Conservation (phyloP, 2,888 invertebrate species). For the Meganola albula region DNA sequence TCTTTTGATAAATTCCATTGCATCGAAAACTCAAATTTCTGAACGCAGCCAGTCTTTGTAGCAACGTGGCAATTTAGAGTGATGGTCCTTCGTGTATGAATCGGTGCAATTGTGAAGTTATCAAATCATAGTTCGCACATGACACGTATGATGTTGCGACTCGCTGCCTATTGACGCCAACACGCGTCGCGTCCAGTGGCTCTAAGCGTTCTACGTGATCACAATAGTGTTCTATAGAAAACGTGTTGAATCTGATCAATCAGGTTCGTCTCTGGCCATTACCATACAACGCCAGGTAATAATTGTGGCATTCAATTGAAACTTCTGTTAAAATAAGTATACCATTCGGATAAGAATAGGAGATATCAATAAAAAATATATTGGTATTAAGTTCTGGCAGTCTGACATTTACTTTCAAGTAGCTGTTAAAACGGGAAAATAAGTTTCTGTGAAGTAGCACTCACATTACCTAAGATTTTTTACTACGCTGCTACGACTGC, state of each 20-base stretch:
- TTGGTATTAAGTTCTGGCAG: too few relatives aligned
- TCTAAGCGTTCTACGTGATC: conserved; percentile 47
- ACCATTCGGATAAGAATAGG: too few relatives aligned
- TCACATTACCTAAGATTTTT: too few relatives aligned
- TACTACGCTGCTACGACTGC: too few relatives aligned
- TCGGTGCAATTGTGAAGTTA: conserved; percentile 44
- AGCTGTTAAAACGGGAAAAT: too few relatives aligned
- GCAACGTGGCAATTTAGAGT: conserved; percentile 17
- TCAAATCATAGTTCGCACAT: conserved; percentile 43
- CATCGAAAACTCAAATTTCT: too few relatives aligned
- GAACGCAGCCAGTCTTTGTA: not conserved
- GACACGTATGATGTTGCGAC: conserved; percentile 36
- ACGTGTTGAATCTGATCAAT: conserved; percentile 54
- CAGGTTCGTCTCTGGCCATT: conserved; percentile 30
- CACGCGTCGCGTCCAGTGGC: conserved; percentile 36
- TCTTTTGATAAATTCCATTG: too few relatives aligned
- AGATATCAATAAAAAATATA: too few relatives aligned
- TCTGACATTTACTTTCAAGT: too few relatives aligned
- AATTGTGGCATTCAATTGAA: conserved; percentile 34
- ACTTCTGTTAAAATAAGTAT: conserved; percentile 26
- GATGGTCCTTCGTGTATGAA: conserved; percentile 17
- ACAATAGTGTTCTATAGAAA: conserved; percentile 52
- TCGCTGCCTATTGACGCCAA: conserved; percentile 52
- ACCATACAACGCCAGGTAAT: conserved; percentile 32
- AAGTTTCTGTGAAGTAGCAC: too few relatives aligned